Base-by-base conservation (phyloP, 2,888 invertebrate genomes). In the Epinotia nisella region DNA sequence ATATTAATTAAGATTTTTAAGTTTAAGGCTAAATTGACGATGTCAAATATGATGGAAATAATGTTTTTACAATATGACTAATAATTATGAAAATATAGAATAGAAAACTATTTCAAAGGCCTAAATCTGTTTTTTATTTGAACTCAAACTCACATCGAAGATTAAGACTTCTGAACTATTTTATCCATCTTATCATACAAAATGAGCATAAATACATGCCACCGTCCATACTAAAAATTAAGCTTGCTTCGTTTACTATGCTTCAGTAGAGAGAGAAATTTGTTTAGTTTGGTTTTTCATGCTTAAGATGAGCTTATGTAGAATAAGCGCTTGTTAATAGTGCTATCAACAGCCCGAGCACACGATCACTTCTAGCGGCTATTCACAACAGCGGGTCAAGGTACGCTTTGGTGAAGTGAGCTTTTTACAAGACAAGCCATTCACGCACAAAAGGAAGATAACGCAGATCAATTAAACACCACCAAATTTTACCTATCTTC, bases 201-300 rank as follows among this genome's bases (percentile, higher is more conserved):
- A 62, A 68, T 76, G 75, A 76, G 78, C 78, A 78, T 78, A 78
- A 76, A 77, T 79, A 81, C 80, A 77, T 79, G 80, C 80, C 75
- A 75, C 75, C 73, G 70, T 75, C 75, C 75, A 73, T 77, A 76
- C 80, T 77, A 79, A 76, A 77, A 78, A 81, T 83, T 79, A 83
- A 87, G 87, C 87, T 88, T 85, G 88, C 88, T 89, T 91, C 76
- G 83, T 85, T 74, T 86, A 88, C 83, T 81, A 82, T 82, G 90
- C 91, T 90, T 91, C 70, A 75, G 85, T 91, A 90, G 89, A 85
- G 78, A 90, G 89, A 85, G 78, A 83, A 78, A 77, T 79, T 82
- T 85, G 83, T 85, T 84, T 83, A 81, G 82, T 82, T 83, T 85
- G 84, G 81, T 84, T 81, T 81, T 80, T 85, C 81, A 84, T 81